Conservation (phyloP, 2,113 vertebrate species). For the Hylia prasina region DNA sequence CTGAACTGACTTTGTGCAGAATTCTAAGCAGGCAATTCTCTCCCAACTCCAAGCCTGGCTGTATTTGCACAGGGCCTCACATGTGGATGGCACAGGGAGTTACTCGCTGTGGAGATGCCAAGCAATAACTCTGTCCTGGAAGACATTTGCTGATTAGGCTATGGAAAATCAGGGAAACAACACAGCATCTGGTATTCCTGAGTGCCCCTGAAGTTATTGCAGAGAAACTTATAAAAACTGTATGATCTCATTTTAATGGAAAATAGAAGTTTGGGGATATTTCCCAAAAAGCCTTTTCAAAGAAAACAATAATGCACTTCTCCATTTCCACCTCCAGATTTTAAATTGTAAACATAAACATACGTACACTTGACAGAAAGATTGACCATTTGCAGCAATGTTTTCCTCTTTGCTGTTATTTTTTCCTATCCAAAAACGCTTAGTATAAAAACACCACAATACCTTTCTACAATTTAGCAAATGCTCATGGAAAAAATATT, state of each 20-base stretch:
- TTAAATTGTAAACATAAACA: conserved; percentile 34
- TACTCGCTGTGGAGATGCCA: not conserved
- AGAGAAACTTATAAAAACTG: conserved; percentile 62
- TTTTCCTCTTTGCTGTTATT: not conserved
- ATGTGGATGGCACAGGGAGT: not conserved
- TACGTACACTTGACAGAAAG: not conserved
- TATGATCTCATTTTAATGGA: conserved; percentile 16
- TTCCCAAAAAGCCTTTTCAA: conserved; percentile 28
- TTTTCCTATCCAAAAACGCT: not conserved
- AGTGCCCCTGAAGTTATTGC: conserved; percentile 59
- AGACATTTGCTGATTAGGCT: not conserved
- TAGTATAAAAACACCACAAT: not conserved
- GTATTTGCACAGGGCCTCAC: not conserved
- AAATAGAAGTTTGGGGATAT: not conserved
- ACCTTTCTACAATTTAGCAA: conserved; percentile 4
- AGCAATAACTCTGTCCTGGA: not conserved
- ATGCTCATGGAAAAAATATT: not conserved
- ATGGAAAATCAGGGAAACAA: conserved; percentile 38
- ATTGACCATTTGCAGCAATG: conserved; percentile 28
- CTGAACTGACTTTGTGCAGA: not conserved
- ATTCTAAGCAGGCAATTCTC: not conserved
- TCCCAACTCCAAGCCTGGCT: not conserved
- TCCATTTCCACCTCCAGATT: conserved; percentile 3
- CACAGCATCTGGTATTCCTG: conserved; percentile 51
- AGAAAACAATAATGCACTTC: conserved; percentile 10